These are phyloP conservation scores for Cladorhizidae sp. DNA, from an alignment of 37 sponge, comb jelly and placozoan genomes.

Conservation along the genomic window DNA sequence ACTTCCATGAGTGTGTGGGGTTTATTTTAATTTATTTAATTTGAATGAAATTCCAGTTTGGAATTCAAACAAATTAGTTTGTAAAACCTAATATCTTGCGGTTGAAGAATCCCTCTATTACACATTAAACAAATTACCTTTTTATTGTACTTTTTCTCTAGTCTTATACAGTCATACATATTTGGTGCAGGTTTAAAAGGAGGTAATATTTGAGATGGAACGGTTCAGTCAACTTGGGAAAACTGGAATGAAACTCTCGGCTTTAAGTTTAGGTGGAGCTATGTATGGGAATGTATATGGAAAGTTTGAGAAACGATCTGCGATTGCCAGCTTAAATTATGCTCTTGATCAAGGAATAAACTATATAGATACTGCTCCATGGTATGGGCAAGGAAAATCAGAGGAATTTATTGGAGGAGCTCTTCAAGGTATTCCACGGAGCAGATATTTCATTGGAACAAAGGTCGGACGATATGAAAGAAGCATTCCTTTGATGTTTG, in stretches of 20 bases:
- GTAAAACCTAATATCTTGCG: no score
- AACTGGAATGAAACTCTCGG: conserved; percentile 74
- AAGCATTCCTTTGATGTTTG: conserved; percentile 71
- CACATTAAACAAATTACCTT: no score
- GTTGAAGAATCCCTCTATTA: no score
- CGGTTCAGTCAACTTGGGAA: no score
- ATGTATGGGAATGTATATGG: conserved; percentile 87
- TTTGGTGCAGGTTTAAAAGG: no score
- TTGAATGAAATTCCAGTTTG: no score
- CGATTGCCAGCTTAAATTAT: conserved; percentile 18
- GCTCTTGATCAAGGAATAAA: conserved; percentile 80
- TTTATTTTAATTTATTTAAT: no score
- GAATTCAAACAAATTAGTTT: no score
- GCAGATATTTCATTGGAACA: conserved; percentile 74
- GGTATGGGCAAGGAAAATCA: conserved; percentile 92
- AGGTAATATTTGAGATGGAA: no score
- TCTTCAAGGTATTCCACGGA: conserved; percentile 63
- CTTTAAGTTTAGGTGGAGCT: conserved; percentile 83
- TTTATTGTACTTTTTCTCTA: no score
- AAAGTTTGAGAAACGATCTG: conserved; percentile 33
- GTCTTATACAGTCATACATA: no score
- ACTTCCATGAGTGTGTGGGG: no score
- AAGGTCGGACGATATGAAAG: conserved; percentile 86
- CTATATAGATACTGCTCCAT: conserved; percentile 92
- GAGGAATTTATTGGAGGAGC: conserved; percentile 84